Base-by-base conservation (phyloP, 2,797 vertebrate species). In the Crocodylus rhombifer region DNA sequence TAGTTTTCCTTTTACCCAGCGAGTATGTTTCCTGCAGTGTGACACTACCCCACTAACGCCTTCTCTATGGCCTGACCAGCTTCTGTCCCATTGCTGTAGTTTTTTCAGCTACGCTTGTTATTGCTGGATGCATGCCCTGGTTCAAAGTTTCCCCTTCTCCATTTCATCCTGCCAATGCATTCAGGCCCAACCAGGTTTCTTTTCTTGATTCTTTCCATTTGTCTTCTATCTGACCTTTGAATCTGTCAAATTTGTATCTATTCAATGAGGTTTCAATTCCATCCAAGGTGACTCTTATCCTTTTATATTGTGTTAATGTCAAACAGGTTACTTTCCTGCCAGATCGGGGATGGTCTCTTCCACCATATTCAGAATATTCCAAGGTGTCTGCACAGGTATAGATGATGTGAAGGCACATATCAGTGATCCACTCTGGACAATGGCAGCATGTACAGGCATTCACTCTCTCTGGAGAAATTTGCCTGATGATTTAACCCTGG, bases 171-270 rank as follows among this genome's bases (percentile, higher is more conserved):
- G 11, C 36, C 80, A 71, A 20, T 57, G 28, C 55, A 42, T 79
- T 42, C 26, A 26, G 62, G 33, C 26, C 87, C 91, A 93, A 71
- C 30, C 75, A 76, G n/a, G 33, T 28, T 84, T 81, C 62, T 91
- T 30, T 88, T 80, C 33, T 51, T 79, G 58, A 57, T 64, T 10
- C 4, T 89, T 69, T 85, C 88, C 89, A 51, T 81, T 79, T 90
- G 79, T 12, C 4, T 82, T 67, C 67, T 90, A 69, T 64, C 86
- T 61, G 81, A 58, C n/a, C 80, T 6, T 0, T 15, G 23, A 76
- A 67, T 65, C 6, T 83, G 64, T 25, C 30, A 77, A 77, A 1
- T 83, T 65, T 90, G 13, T 88, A 56, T 58, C 69, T 88, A 25
- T 51, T 51, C 84, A 57, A 61, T 67, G 81, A 42, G 0, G 1